Conservation (phyloP, 2,113 vertebrate species). For the Spilogale gracilis region DNA sequence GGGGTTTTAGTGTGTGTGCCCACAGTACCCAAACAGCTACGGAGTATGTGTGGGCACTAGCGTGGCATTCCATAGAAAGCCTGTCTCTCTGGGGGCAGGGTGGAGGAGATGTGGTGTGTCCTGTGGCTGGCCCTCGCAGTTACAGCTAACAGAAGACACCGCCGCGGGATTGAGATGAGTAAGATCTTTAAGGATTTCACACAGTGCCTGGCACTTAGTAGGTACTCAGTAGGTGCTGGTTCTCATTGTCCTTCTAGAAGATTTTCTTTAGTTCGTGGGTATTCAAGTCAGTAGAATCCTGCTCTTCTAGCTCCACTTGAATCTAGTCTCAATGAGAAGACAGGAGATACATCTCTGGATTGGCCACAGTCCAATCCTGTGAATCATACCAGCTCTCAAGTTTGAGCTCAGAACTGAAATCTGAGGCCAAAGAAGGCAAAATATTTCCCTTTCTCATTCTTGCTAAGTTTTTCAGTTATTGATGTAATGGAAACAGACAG, state of each 20-base stretch:
- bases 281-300: neutral
- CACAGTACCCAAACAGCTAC: neutral
- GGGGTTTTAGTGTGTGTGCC: neutral
- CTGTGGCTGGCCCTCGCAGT: neutral
- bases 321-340: conserved; percentile 53
- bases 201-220: neutral
- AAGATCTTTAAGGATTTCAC: neutral
- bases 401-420: conserved; percentile 72
- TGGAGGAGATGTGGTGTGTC: neutral
- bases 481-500: conserved; percentile 69
- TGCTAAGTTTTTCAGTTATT: conserved; percentile 59
- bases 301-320: conserved; percentile 46
- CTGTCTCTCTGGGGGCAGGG: neutral
- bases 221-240: neutral
- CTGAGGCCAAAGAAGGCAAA: conserved; percentile 80
- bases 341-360: conserved; percentile 29
- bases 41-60: neutral
- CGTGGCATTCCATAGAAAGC: neutral
- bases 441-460: conserved; percentile 64
- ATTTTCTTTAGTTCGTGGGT: conserved; percentile 3
- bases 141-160: too few relatives aligned
- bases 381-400: conserved; percentile 77
- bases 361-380: conserved; percentile 69
- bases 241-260: neutral
- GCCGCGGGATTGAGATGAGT: neutral